A percentile compares a stretch with the other conserved stretches of the same genome.
Evolutionary conservation across 2,888 invertebrate genomes (phyloP).

Genomic region (Panzeria rudis): DNA sequence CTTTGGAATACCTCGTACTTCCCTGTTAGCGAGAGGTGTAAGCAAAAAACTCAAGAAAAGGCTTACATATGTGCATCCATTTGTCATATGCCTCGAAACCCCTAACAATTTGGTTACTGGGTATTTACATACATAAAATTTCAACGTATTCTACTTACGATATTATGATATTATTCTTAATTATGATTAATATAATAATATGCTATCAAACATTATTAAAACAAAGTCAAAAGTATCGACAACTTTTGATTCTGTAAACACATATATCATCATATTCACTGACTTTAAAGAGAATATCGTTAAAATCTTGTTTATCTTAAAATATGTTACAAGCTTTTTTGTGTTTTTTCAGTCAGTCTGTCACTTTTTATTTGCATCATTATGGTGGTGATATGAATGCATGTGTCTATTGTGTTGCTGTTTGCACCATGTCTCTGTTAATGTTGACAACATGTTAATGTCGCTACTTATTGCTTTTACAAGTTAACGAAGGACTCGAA

Average conservation of each 20-base stretch:
- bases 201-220: not conserved
- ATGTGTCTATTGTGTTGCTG: constrained; percentile 35
- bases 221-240: not conserved
- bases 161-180: too few relatives aligned
- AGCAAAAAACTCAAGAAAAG: too few relatives aligned
- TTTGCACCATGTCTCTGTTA: constrained; percentile 48
- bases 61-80: too few relatives aligned
- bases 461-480: constrained; percentile 49
- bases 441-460: constrained; percentile 63
- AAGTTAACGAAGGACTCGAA: constrained; percentile 12
- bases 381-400: constrained; percentile 11
- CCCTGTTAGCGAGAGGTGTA: too few relatives aligned
- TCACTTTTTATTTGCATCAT: constrained; percentile 66
- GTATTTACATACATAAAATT: too few relatives aligned
- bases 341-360: constrained; percentile 51
- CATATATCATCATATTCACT: not conserved
- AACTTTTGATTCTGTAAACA: not conserved
- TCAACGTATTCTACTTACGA: too few relatives aligned
- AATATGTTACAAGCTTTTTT: constrained; percentile 8
- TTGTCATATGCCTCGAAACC: too few relatives aligned
- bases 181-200: not conserved
- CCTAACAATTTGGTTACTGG: too few relatives aligned
- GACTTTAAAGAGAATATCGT: not conserved
- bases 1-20: too few relatives aligned
- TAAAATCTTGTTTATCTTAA: constrained; percentile 3